phyloP scores from a whole-genome alignment of 2,888 invertebrate species.

The Eueremaeus valkanovi region DNA sequence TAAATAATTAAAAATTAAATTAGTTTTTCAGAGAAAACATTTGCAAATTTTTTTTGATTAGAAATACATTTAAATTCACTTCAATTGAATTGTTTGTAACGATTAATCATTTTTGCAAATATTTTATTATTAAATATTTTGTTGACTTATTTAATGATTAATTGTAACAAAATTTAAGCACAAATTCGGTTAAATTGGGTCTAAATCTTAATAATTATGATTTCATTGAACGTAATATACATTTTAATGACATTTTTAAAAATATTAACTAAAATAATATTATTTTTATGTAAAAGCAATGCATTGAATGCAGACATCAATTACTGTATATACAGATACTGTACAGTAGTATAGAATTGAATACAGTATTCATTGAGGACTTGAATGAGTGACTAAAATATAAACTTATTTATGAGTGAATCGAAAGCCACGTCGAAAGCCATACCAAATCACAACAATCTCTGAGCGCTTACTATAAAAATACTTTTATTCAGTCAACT shows the following conservation, averaged over 20 bases:
- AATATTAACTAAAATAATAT: background rate
- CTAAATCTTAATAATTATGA: too few species aligned
- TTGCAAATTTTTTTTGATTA: too few species aligned
- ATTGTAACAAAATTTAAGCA: background rate
- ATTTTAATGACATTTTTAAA: background rate
- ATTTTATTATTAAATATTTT: background rate
- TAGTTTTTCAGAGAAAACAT: too few species aligned
- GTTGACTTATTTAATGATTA: background rate
- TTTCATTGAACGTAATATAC: background rate
- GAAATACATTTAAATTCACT: background rate
- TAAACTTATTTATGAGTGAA: too few species aligned
- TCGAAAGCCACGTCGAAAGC: constrained; percentile 36
- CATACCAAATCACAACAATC: background rate
- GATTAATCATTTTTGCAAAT: background rate
- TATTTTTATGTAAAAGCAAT: background rate
- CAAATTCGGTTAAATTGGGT: background rate
- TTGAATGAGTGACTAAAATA: background rate
- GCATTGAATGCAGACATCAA: background rate
- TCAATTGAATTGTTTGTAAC: too few species aligned
- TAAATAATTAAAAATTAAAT: too few species aligned
- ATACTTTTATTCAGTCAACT: background rate
- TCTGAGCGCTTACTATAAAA: constrained; percentile 8
- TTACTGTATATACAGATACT: background rate
- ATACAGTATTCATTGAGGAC: background rate
- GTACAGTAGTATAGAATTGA: background rate